Evolutionary conservation across 2,113 vertebrate species (phyloP).

Genomic region (Misgurnus mizolepis): DNA sequence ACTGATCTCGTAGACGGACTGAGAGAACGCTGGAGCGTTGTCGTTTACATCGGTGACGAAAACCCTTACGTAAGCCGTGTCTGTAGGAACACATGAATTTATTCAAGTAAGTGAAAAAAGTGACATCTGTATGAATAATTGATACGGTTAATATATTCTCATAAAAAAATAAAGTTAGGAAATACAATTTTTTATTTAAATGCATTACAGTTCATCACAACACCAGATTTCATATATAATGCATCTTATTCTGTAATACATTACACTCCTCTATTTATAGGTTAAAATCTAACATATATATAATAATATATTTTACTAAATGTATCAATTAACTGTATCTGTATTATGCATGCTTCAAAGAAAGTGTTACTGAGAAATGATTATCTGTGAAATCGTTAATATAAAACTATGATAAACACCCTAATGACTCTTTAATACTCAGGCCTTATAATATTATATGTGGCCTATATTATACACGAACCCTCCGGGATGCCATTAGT

Average conservation of each 20-base stretch:
- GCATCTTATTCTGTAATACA: too few relatives aligned
- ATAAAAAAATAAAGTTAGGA: too few relatives aligned
- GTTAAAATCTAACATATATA: too few relatives aligned
- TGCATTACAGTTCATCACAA: too few relatives aligned
- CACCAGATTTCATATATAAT: too few relatives aligned
- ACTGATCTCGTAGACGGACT: constrained; percentile 77
- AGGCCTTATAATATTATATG: constrained; percentile 3
- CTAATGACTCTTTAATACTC: constrained; percentile 30
- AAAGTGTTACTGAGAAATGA: not conserved
- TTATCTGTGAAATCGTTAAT: constrained; percentile 3
- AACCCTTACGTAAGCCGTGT: constrained; percentile 85
- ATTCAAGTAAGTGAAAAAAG: not conserved
- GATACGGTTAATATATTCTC: not conserved
- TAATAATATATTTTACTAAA: too few relatives aligned
- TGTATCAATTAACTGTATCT: too few relatives aligned
- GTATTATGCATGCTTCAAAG: not conserved
- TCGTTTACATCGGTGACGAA: constrained; percentile 88
- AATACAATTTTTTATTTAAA: too few relatives aligned
- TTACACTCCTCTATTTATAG: too few relatives aligned
- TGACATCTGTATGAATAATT: not conserved
- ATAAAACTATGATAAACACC: constrained; percentile 2
- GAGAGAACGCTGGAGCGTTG: constrained; percentile 81
- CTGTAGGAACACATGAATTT: constrained; percentile 59
- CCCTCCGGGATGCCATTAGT: constrained; percentile 42
- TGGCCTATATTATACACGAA: constrained; percentile 37